Evolutionary conservation across 2,888 invertebrate genomes (phyloP), one percentile per base, ranked within the genome.

Genomic region (Agrenia bidenticulata): DNA sequence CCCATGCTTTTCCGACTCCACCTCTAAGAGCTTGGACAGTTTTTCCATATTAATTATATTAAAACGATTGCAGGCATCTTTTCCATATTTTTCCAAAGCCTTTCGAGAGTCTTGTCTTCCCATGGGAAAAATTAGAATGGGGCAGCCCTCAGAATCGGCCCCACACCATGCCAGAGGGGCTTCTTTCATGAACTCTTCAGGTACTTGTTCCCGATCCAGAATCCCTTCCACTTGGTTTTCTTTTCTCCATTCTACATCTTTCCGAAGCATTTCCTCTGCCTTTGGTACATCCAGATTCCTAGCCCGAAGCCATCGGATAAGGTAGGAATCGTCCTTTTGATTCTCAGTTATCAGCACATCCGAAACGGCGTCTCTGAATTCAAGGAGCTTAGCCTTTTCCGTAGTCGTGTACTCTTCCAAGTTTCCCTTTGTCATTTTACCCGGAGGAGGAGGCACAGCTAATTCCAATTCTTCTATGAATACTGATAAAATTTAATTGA

Each of bases 241-340:
- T 32, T 53, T 54, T 19, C 73, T 49, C 73, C 73, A 73, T 42
- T 70, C 49, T 23, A 69, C n/a, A 21, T 64, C 57, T 17, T 63
- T 65, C n/a, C 56, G 49, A 1, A 73, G 32, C 73, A 73, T 73
- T 50, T 65, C 67, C 19, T 59, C 63, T 13, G 73, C 70, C 50
- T 69, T 73, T 15, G 45, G 21, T 11, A 70, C 37, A 45, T 73
- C 66, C 50, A 73, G n/a, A 19, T 67, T 59, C 13, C 73, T 66
- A n/a, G 73, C 73, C 32, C 73, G 58, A 1, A 73, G 65, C 73
- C 73, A 73, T 27, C 70, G 51, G 17, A 73, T 65, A 15, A 73
- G 45, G 49, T 63, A 65, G 7, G 61, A 32, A 60, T 73, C 70
- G 15, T 42, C 45, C 49, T 45, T 21, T 42, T 45, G 42, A 2